Evolutionary conservation across 2,888 invertebrate genomes (phyloP).

Genomic region (Microlaimidae sp.): DNA sequence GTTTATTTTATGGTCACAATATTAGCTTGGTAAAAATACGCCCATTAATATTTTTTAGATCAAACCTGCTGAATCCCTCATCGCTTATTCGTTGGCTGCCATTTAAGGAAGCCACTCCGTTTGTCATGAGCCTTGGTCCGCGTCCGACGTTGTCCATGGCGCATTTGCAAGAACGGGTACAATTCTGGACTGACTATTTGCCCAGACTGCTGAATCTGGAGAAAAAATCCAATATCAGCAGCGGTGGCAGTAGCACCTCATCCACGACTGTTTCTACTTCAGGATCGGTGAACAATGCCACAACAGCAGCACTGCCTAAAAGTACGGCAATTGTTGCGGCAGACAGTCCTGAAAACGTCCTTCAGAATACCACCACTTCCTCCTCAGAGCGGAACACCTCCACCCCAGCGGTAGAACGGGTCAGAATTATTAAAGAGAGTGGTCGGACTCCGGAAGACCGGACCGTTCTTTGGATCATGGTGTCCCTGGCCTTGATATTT

Average conservation of each 20-base stretch:
- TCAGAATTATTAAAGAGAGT: too few relatives aligned
- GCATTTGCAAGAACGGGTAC: not conserved
- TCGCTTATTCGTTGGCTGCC: not conserved
- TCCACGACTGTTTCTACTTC: not conserved
- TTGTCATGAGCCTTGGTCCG: not conserved
- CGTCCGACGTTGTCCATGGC: not conserved
- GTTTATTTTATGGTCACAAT: too few relatives aligned
- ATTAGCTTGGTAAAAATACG: too few relatives aligned
- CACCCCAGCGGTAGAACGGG: too few relatives aligned
- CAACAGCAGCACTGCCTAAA: too few relatives aligned
- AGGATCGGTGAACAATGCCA: too few relatives aligned
- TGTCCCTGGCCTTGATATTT: not conserved
- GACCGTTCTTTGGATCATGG: not conserved
- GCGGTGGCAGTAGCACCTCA: not conserved
- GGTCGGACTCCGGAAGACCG: not conserved
- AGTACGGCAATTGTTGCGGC: too few relatives aligned
- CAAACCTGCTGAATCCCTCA: too few relatives aligned
- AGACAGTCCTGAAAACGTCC: not conserved
- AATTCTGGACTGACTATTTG: not conserved
- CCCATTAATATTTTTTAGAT: too few relatives aligned
- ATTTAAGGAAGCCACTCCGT: not conserved
- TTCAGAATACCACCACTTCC: not conserved
- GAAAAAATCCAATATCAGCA: too few relatives aligned
- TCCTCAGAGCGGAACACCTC: not conserved
- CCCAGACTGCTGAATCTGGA: not conserved